These are phyloP conservation scores for Parochlus steinenii DNA, from an alignment of 2,888 invertebrate species.

Conservation along the genomic window DNA sequence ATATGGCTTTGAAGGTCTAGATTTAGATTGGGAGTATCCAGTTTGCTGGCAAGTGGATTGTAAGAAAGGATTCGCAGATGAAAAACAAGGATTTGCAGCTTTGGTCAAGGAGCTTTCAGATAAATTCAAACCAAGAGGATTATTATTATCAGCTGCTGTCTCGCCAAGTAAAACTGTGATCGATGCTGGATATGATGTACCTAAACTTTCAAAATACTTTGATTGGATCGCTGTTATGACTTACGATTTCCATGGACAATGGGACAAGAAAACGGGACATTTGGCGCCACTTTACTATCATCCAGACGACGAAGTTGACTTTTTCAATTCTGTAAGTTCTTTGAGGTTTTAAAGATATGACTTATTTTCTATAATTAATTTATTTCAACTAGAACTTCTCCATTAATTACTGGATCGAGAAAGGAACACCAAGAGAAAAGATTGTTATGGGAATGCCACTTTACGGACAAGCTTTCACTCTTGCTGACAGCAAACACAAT, in stretches of 20 bases:
- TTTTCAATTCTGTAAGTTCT: conserved; percentile 68
- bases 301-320: conserved; percentile 62
- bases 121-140: conserved; percentile 45
- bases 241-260: conserved; percentile 81
- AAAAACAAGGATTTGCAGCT: conserved; percentile 62
- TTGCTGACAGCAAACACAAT: conserved; percentile 39
- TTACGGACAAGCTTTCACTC: conserved; percentile 72
- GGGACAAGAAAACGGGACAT: conserved; percentile 84
- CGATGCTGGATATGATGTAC: conserved; percentile 72
- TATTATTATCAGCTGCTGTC: conserved; percentile 67
- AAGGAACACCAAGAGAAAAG: conserved; percentile 66
- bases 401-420: conserved; percentile 74
- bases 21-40: conserved; percentile 56
- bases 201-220: conserved; percentile 50
- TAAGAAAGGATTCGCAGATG: conserved; percentile 64
- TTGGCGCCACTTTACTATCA: conserved; percentile 72
- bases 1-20: conserved; percentile 82
- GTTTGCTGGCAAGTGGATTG: conserved; percentile 57
- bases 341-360: neutral
- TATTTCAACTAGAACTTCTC: conserved; percentile 52
- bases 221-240: conserved; percentile 91
- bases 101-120: conserved; percentile 54
- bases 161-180: conserved; percentile 78
- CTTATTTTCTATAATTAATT: conserved; percentile 1
- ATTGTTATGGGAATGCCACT: conserved; percentile 79